These are phyloP conservation scores for Drepanosiphum platanoidis DNA, from an alignment of 2,888 invertebrate species.

Conservation along the genomic window DNA sequence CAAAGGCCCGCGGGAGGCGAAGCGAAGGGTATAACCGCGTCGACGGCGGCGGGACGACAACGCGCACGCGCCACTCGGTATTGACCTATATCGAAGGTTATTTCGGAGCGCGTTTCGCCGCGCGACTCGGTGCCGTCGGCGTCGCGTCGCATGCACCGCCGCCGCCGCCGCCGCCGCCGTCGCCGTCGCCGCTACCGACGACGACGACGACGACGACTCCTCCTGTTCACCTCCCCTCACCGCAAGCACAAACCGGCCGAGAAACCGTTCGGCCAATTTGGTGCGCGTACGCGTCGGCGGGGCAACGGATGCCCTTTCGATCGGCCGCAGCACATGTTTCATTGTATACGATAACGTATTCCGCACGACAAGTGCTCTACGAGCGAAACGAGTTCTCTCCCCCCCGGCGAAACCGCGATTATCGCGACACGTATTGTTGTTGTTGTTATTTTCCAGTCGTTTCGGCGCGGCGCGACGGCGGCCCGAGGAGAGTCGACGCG, in stretches of 20 bases:
- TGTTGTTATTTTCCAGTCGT: too few species aligned
- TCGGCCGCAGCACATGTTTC: not conserved
- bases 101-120: slow-evolving; percentile 48
- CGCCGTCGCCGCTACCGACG: not conserved
- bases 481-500: too few species aligned
- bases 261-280: too few species aligned
- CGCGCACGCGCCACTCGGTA: slow-evolving; percentile 57
- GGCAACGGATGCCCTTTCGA: not conserved
- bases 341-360: too few species aligned
- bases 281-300: too few species aligned
- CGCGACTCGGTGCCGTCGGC: slow-evolving; percentile 48
- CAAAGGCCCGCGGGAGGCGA: not conserved
- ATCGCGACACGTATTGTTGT: not conserved
- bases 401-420: not conserved
- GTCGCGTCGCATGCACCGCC: slow-evolving; percentile 12
- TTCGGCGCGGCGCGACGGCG: not conserved
- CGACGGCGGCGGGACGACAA: not conserved
- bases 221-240: not conserved
- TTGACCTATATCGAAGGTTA: slow-evolving; percentile 62
- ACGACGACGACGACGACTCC: not conserved
- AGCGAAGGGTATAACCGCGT: not conserved
- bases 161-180: not conserved
- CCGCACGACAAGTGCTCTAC: not conserved
- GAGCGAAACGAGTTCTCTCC: not conserved
- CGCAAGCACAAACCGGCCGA: not conserved